A percentile compares a stretch with the other conserved stretches of the same genome.
phyloP scores from a whole-genome alignment of 2,888 invertebrate genomes.

The Ochlodes sylvanus region DNA sequence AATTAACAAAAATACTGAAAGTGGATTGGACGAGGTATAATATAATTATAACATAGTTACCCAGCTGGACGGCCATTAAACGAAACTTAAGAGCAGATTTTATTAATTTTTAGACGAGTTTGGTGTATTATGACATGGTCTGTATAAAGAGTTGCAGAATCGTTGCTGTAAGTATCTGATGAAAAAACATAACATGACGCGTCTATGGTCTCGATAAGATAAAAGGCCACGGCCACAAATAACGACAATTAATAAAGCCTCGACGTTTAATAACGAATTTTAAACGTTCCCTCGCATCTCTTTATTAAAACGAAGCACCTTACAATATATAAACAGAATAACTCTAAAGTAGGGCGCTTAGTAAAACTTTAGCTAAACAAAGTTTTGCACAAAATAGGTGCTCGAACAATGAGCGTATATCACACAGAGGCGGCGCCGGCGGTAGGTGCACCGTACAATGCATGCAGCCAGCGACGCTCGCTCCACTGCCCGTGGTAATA shows the following conservation, averaged over 20 bases:
- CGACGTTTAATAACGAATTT: not conserved
- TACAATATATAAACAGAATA: slow-evolving; percentile 27
- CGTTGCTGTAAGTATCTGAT: too few species aligned
- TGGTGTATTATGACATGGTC: too few species aligned
- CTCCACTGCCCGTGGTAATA: slow-evolving; percentile 32
- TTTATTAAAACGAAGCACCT: slow-evolving; percentile 16
- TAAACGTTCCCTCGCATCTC: not conserved
- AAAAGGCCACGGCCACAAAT: too few species aligned
- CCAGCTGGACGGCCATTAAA: too few species aligned
- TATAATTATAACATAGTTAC: too few species aligned
- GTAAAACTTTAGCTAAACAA: slow-evolving; percentile 31
- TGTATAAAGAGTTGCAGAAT: too few species aligned
- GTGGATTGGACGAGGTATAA: too few species aligned
- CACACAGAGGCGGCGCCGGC: slow-evolving; percentile 13
- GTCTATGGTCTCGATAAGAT: too few species aligned
- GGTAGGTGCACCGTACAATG: slow-evolving; percentile 4
- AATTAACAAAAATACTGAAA: too few species aligned
- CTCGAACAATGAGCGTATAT: slow-evolving; percentile 34
- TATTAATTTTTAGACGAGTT: too few species aligned
- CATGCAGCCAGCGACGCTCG: slow-evolving; percentile 19
- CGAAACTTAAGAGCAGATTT: too few species aligned
- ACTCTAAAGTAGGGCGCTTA: slow-evolving; percentile 21
- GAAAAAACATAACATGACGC: too few species aligned
- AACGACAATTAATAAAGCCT: not conserved
- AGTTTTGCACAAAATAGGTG: slow-evolving; percentile 34